phyloP scores from a whole-genome alignment of 2,888 invertebrate species.

The Dastarcus helophoroides region DNA sequence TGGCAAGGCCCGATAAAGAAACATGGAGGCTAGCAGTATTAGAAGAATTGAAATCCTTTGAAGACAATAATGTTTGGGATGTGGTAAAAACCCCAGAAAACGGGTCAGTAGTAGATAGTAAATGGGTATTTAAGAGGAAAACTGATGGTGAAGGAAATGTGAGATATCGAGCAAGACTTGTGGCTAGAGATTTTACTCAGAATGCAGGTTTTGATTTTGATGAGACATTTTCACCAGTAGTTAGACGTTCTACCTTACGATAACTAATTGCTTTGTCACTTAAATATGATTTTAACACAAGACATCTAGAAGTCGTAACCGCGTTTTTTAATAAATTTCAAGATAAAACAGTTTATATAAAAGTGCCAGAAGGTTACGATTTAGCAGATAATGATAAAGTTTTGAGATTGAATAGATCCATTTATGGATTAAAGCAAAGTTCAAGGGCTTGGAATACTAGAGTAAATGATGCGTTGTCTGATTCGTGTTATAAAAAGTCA shows the following conservation, averaged over 20 bases:
- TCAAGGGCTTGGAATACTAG: constrained; percentile 4
- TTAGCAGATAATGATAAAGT: constrained; percentile 3
- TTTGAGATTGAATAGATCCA: constrained; percentile 21
- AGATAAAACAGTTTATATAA: constrained; percentile 9
- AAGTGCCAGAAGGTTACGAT: constrained; percentile 6
- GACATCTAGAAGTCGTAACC: constrained; percentile 10
- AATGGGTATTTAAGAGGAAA: constrained; percentile 24
- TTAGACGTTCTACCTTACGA: not conserved
- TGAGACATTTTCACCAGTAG: too few relatives aligned
- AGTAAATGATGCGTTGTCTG: constrained; percentile 4
- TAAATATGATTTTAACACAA: constrained; percentile 8
- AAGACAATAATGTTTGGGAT: constrained; percentile 23
- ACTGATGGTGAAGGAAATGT: constrained; percentile 15
- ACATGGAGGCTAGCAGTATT: constrained; percentile 20
- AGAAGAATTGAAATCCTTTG: constrained; percentile 21
- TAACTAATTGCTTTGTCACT: constrained; percentile 6
- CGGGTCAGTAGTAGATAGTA: constrained; percentile 19
- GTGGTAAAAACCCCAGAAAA: constrained; percentile 16
- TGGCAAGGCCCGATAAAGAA: constrained; percentile 16
- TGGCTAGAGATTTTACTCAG: constrained; percentile 6
- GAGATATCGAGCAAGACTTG: constrained; percentile 6
- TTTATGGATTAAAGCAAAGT: constrained; percentile 30
- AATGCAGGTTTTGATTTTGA: too few relatives aligned
- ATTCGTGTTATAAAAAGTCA: constrained; percentile 7
- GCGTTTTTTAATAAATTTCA: constrained; percentile 12